Evolutionary conservation across 2,113 vertebrate species (phyloP).

Genomic region (Nibea coibor): DNA sequence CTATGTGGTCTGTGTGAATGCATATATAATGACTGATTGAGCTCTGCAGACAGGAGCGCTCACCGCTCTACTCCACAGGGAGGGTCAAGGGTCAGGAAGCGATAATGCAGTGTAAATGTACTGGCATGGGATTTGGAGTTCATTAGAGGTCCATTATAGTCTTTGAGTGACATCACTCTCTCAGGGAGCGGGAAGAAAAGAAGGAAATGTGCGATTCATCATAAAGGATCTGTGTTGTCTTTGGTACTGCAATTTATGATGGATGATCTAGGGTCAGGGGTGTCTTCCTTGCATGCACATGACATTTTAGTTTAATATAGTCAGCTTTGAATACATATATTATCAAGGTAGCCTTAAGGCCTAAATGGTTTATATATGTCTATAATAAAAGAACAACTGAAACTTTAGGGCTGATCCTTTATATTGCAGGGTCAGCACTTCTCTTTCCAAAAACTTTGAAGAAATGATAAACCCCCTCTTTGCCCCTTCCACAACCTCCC

Average conservation of each 20-base stretch:
- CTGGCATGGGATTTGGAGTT: constrained; percentile 74
- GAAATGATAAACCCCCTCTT: constrained; percentile 15
- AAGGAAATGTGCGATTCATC: constrained; percentile 29
- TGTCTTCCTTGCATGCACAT: background rate
- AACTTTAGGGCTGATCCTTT: constrained; percentile 19
- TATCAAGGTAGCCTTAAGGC: background rate
- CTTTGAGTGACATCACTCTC: constrained; percentile 76
- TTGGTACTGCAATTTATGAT: constrained; percentile 33
- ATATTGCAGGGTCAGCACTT: constrained; percentile 24
- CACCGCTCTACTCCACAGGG: constrained; percentile 62
- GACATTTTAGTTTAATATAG: constrained; percentile 18
- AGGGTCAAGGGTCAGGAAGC: constrained; percentile 75
- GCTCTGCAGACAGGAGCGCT: constrained; percentile 59
- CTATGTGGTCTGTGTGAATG: constrained; percentile 42
- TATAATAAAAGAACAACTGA: constrained; percentile 16
- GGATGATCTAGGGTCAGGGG: constrained; percentile 26
- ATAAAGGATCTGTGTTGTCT: constrained; percentile 36
- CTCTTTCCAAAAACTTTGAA: constrained; percentile 7
- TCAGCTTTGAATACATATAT: constrained; percentile 9
- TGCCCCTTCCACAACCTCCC: constrained; percentile 6
- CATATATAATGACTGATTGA: constrained; percentile 64
- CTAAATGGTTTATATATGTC: background rate
- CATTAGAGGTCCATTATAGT: constrained; percentile 78
- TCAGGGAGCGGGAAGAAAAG: constrained; percentile 47
- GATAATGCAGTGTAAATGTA: constrained; percentile 79